A percentile compares a stretch with the other conserved stretches of the same genome.
Evolutionary conservation across 2,113 vertebrate species (phyloP).

Genomic region (Patagioenas fasciata): DNA sequence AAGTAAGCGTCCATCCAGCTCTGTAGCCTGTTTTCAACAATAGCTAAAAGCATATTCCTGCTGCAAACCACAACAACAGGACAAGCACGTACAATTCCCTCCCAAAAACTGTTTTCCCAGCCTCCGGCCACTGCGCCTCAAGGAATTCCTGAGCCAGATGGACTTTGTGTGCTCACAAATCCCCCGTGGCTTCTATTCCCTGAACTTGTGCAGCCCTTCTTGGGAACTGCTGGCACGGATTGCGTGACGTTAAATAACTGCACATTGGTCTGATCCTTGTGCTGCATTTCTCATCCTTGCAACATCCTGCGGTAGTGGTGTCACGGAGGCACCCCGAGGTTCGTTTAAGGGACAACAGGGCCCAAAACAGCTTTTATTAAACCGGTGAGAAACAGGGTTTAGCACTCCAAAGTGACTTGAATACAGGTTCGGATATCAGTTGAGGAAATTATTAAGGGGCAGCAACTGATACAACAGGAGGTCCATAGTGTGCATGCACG

Average conservation of each 20-base stretch:
- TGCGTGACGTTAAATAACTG: not conserved
- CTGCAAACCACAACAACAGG: not conserved
- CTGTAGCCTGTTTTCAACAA: accelerated
- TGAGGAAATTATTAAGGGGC: no score
- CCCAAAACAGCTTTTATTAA: no score
- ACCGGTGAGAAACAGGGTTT: no score
- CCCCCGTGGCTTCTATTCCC: not conserved
- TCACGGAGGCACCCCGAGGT: no score
- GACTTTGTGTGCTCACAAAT: not conserved
- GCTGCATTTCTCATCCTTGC: not conserved
- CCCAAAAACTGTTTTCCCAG: not conserved
- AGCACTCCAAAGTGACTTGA: no score
- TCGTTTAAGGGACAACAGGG: no score
- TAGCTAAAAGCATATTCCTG: not conserved
- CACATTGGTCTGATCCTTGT: not conserved
- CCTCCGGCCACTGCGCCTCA: not conserved
- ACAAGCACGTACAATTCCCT: not conserved
- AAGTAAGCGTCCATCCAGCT: not conserved
- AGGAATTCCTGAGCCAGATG: slow-evolving; percentile 12
- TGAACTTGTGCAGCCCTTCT: not conserved
- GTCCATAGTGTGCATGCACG: no score
- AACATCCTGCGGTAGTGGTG: not conserved
- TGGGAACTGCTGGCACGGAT: not conserved
- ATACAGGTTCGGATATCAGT: no score
- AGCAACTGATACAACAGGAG: no score